Evolutionary conservation across 2,113 vertebrate genomes (phyloP).

Genomic region (Antechinus stuartii): DNA sequence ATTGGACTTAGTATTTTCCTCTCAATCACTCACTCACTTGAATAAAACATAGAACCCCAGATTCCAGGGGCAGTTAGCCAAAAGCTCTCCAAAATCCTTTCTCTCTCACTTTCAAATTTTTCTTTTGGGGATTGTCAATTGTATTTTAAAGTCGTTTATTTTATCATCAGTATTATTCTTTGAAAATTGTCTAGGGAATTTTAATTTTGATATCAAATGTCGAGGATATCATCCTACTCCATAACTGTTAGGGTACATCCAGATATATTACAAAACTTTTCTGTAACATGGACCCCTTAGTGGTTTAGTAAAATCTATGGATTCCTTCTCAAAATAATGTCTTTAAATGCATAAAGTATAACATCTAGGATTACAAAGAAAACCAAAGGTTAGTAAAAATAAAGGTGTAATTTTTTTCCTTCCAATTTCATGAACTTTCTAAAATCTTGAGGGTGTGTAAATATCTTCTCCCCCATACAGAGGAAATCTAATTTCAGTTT

Average conservation of each 20-base stretch:
- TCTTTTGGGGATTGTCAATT: conserved; percentile 6
- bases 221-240: not conserved
- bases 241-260: not conserved
- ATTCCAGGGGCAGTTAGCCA: not conserved
- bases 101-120: not conserved
- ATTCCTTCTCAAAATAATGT: not conserved
- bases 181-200: conserved; percentile 13
- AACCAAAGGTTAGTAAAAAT: not conserved
- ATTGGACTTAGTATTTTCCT: conserved; percentile 50
- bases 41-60: not conserved
- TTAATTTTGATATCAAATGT: conserved; percentile 27
- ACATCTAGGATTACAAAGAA: not conserved
- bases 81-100: not conserved
- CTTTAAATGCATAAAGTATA: not conserved
- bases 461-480: not conserved
- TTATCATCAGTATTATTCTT: conserved; percentile 29
- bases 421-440: not conserved
- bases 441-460: not conserved
- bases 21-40: not conserved
- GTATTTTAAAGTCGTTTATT: conserved; percentile 45
- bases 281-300: not conserved
- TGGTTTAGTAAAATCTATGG: not conserved
- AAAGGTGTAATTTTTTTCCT: not conserved
- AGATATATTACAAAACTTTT: not conserved
- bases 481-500: not conserved